phyloP scores from a whole-genome alignment of 2,888 invertebrate genomes.

The Petrolisthes manimaculis region DNA sequence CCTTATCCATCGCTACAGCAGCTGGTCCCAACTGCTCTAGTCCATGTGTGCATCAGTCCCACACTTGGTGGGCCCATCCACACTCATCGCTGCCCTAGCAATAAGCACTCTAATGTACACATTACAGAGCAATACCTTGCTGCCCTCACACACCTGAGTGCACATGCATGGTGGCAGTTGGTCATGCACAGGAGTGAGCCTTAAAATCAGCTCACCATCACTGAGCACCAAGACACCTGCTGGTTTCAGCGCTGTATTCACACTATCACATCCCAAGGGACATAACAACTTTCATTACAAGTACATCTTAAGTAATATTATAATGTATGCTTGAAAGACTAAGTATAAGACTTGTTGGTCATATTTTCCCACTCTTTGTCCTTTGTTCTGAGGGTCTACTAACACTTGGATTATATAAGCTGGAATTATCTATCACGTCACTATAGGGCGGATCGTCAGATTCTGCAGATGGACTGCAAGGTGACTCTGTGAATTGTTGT shows the following conservation, averaged over 20 bases:
- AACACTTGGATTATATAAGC: constrained; percentile 50
- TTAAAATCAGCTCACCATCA: constrained; percentile 54
- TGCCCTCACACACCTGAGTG: constrained; percentile 46
- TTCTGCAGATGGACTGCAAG: constrained; percentile 51
- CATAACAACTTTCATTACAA: constrained; percentile 63
- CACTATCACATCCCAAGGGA: constrained; percentile 63
- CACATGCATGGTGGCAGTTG: constrained; percentile 59
- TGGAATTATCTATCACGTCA: constrained; percentile 62
- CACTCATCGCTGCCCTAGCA: constrained; percentile 40
- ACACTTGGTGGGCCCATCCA: constrained; percentile 23
- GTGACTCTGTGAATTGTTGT: constrained; percentile 49
- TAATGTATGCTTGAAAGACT: constrained; percentile 64
- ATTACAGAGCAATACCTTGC: constrained; percentile 27
- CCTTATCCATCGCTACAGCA: constrained; percentile 57
- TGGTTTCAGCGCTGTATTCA: constrained; percentile 61
- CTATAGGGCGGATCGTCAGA: constrained; percentile 55
- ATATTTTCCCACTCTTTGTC: constrained; percentile 64
- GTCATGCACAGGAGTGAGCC: constrained; percentile 57
- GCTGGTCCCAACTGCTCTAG: constrained; percentile 62
- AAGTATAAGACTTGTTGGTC: constrained; percentile 63
- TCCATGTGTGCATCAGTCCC: constrained; percentile 50
- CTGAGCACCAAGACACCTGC: constrained; percentile 63
- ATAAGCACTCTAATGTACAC: constrained; percentile 38
- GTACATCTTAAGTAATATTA: constrained; percentile 62
- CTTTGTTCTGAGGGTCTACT: constrained; percentile 63